A percentile compares a stretch with the other conserved stretches of the same genome.
These are phyloP conservation scores for Melangyna quadrimaculata DNA, from an alignment of 2,888 invertebrate species.

Conservation along the genomic window DNA sequence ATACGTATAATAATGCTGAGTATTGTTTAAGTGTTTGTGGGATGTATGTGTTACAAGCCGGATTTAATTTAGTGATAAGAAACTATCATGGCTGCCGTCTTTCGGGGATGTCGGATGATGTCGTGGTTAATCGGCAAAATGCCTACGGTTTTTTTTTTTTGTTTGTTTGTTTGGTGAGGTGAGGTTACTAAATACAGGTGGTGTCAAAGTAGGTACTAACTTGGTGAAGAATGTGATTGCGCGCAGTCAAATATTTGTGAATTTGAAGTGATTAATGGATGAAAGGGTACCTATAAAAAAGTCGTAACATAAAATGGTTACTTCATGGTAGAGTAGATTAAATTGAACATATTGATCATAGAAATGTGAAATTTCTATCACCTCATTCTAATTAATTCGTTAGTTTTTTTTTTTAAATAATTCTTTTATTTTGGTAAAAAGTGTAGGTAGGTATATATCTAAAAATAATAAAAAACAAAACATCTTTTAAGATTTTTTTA, in stretches of 20 bases:
- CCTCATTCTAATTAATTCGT: no score
- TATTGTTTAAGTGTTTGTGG: neutral
- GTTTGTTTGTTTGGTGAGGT: neutral
- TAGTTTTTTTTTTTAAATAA: no score
- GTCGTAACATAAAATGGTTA: neutral
- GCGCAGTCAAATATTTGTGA: conserved; percentile 6
- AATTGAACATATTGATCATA: neutral
- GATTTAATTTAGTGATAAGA: conserved; percentile 62
- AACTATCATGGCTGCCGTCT: conserved; percentile 71
- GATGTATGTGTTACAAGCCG: conserved; percentile 28
- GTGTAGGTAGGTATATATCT: no score
- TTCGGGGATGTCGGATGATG: conserved; percentile 47
- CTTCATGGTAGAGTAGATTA: neutral
- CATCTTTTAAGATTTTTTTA: no score
- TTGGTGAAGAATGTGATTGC: conserved; percentile 5
- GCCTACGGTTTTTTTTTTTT: neutral
- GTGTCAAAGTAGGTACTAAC: neutral
- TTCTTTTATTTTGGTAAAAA: no score
- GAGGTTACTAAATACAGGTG: neutral
- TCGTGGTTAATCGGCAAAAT: conserved; percentile 24
- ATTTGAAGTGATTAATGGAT: neutral
- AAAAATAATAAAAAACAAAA: no score
- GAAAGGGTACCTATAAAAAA: neutral
- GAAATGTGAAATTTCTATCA: no score
- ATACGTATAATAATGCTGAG: conserved; percentile 1